A percentile compares a stretch with the other conserved stretches of the same genome.
Evolutionary conservation across 1,140 invertebrate species (phyloP).

Genomic region (Drosophila pachea): DNA sequence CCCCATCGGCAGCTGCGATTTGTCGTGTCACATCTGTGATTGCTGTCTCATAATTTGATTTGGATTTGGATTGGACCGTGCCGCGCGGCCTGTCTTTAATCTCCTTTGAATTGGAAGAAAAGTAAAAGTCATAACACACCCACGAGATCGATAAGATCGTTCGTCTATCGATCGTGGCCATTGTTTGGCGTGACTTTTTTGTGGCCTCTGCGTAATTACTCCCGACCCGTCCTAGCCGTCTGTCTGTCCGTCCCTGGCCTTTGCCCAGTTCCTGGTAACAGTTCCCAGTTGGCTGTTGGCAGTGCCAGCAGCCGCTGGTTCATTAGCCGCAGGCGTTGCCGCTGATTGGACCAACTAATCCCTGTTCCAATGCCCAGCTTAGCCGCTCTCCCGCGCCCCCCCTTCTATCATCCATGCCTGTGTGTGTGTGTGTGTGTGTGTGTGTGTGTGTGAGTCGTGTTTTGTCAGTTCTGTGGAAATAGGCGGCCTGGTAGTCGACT

Average conservation of each 20-base stretch:
- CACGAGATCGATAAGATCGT: constrained; percentile 32
- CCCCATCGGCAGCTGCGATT: constrained; percentile 3
- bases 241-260: background rate
- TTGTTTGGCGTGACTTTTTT: constrained; percentile 66
- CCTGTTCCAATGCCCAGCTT: constrained; percentile 54
- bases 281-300: constrained; percentile 21
- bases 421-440: background rate
- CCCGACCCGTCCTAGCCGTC: constrained; percentile 27
- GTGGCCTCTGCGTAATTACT: constrained; percentile 58
- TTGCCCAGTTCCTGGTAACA: constrained; percentile 57
- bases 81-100: constrained; percentile 53
- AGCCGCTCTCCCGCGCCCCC: constrained; percentile 29
- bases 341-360: constrained; percentile 70
- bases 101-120: constrained; percentile 74
- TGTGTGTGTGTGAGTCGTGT: constrained; percentile 19
- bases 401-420: background rate
- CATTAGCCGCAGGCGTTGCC: constrained; percentile 76
- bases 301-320: constrained; percentile 34
- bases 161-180: constrained; percentile 31
- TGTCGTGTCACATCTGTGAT: constrained; percentile 70
- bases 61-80: constrained; percentile 44
- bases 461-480: constrained; percentile 47
- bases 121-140: constrained; percentile 75
- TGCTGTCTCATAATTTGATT: constrained; percentile 74
- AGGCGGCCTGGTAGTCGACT: constrained; percentile 57